Evolutionary conservation across 2,113 vertebrate genomes (phyloP).

Genomic region (Silurus asotus): DNA sequence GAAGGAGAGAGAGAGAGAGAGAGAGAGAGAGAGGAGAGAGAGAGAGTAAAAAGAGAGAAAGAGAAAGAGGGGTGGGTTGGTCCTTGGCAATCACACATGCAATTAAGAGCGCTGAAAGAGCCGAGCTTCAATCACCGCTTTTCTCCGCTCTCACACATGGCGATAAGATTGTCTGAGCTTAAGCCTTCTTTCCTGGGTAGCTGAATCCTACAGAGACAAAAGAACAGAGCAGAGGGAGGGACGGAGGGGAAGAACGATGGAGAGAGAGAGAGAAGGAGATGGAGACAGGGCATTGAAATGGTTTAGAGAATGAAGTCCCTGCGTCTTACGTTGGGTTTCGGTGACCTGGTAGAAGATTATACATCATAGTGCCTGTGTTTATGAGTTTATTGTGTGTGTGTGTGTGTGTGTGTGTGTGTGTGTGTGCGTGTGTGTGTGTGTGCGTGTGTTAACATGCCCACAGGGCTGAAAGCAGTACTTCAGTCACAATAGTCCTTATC

Average conservation of each 20-base stretch:
- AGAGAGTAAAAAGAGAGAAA: not conserved
- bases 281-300: not conserved
- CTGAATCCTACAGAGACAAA: conserved; percentile 20
- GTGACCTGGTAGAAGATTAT: not conserved
- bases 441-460: not conserved
- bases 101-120: conserved; percentile 29
- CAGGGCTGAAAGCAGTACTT: not conserved
- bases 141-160: conserved; percentile 13
- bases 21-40: conserved; percentile 8
- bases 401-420: not conserved
- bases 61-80: not conserved
- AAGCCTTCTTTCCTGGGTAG: conserved; percentile 13
- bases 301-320: not conserved
- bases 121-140: conserved; percentile 25
- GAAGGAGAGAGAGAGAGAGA: not conserved
- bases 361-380: not conserved
- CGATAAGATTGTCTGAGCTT: conserved; percentile 36
- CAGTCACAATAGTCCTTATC: not conserved
- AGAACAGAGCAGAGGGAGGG: not conserved
- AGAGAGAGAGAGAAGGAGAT: not conserved
- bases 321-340: not conserved
- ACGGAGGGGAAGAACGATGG: not conserved
- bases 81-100: conserved; percentile 25
- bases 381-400: not conserved
- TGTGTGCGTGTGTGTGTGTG: not conserved